A percentile compares a stretch with the other conserved stretches of the same genome.
These are phyloP conservation scores for Gracilinanus agilis DNA, from an alignment of 2,113 vertebrate genomes.

Conservation along the genomic window DNA sequence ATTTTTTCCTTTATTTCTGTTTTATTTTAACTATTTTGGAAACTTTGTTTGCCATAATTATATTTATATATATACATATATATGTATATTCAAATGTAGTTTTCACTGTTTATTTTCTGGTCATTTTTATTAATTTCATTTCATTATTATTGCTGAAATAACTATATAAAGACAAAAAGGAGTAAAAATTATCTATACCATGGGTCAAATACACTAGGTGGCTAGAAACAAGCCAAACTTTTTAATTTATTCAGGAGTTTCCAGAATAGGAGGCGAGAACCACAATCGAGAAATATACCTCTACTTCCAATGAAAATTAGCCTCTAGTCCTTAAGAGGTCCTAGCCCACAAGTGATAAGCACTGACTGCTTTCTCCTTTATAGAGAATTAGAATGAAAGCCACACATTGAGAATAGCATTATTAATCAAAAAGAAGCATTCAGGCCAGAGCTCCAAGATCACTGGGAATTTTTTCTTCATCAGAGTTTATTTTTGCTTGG, in stretches of 20 bases:
- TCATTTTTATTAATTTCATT: background rate
- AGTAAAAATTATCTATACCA: background rate
- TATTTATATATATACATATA: too few species aligned
- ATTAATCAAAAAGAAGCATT: background rate
- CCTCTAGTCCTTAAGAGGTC: background rate
- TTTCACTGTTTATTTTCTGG: background rate
- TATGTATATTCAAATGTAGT: background rate
- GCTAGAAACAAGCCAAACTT: background rate
- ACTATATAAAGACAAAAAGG: too few species aligned
- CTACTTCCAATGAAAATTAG: background rate
- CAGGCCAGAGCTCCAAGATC: background rate
- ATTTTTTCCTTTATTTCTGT: background rate
- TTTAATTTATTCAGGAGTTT: background rate
- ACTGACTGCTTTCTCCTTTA: background rate
- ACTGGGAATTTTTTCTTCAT: background rate
- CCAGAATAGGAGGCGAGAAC: background rate
- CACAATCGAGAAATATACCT: background rate
- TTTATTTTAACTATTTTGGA: background rate
- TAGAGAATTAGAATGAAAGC: background rate
- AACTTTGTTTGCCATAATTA: background rate
- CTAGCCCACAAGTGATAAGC: background rate
- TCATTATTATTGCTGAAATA: background rate
- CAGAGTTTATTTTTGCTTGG: background rate
- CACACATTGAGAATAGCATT: background rate
- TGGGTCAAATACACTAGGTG: background rate